Percentiles rank a stretch among this genome's conserved stretches.
phyloP scores from a whole-genome alignment of 2,797 vertebrate species.

The Falco cherrug region DNA sequence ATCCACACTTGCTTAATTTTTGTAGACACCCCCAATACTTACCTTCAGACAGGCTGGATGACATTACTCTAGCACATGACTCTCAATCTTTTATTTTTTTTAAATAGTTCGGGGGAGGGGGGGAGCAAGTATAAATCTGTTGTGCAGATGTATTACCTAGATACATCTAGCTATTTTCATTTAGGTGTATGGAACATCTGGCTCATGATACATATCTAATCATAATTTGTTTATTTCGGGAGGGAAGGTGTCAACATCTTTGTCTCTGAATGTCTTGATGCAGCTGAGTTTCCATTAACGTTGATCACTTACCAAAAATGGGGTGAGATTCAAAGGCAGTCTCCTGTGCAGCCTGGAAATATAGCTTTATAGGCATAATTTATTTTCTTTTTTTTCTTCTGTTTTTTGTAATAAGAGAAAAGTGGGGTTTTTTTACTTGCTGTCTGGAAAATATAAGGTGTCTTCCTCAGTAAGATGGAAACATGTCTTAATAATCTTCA shows the following conservation, averaged over 20 bases:
- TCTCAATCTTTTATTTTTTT: neutral
- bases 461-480: neutral
- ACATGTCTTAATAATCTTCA: neutral
- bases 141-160: neutral
- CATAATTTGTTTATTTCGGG: neutral
- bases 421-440: neutral
- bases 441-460: neutral
- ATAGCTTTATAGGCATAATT: neutral
- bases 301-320: neutral
- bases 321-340: neutral
- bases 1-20: neutral
- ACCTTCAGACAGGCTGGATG: neutral
- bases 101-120: neutral
- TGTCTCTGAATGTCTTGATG: neutral
- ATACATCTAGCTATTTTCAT: neutral
- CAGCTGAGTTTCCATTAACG: neutral
- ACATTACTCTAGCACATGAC: neutral
- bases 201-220: neutral
- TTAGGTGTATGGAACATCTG: neutral
- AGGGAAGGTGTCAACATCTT: neutral
- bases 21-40: neutral
- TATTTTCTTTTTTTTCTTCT: neutral
- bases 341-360: neutral
- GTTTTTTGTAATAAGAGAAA: neutral
- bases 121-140: neutral